Percentiles rank a stretch among this genome's conserved stretches.
Evolutionary conservation across 1,140 invertebrate genomes (phyloP).

Genomic region (Odontomachus brunneus): DNA sequence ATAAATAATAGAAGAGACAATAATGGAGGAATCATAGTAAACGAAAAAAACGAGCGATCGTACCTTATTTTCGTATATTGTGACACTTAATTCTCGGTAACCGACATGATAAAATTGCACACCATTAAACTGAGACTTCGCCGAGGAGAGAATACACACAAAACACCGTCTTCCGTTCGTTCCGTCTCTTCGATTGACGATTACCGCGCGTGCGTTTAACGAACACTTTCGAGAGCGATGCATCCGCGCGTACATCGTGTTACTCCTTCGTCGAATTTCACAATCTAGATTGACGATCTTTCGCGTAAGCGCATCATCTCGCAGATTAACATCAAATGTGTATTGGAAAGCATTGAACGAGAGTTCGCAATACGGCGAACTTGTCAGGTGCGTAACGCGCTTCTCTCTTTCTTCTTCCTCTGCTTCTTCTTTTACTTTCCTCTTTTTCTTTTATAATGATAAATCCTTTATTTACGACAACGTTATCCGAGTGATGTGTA

Average conservation of each 20-base stretch:
- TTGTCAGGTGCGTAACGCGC: conserved; percentile 2
- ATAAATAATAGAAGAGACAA: too few relatives aligned
- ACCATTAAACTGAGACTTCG: too few relatives aligned
- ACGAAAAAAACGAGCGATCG: too few relatives aligned
- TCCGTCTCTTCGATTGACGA: too few relatives aligned
- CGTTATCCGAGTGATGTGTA: conserved; percentile 59
- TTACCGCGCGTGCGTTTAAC: neutral
- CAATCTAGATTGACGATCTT: conserved; percentile 2
- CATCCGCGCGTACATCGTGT: neutral
- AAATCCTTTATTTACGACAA: conserved; percentile 18
- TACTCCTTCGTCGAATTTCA: neutral
- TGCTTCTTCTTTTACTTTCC: too few relatives aligned
- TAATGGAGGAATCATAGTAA: too few relatives aligned
- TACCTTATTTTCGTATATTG: too few relatives aligned
- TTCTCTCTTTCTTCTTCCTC: neutral
- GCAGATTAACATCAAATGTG: conserved; percentile 7
- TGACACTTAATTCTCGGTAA: too few relatives aligned
- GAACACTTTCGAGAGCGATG: neutral
- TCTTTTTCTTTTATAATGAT: neutral
- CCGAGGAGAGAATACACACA: too few relatives aligned
- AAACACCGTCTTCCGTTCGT: too few relatives aligned
- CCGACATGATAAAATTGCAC: too few relatives aligned
- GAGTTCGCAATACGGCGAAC: neutral
- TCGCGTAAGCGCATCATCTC: neutral
- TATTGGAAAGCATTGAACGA: neutral